These are phyloP conservation scores for Callithrix jacchus DNA, from an alignment of 2,113 vertebrate species.

Conservation along the genomic window DNA sequence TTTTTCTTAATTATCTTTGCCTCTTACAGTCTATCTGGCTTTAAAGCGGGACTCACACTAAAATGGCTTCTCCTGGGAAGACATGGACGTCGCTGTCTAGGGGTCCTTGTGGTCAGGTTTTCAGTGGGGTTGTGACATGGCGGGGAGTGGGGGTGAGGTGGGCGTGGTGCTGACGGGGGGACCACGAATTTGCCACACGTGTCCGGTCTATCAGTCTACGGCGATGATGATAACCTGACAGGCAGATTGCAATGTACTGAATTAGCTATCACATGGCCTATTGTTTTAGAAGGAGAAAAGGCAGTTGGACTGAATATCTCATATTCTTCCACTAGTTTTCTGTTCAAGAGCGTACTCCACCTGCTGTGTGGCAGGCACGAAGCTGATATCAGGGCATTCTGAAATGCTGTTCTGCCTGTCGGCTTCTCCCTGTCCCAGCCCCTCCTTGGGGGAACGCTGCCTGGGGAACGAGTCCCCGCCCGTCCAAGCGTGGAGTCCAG, in stretches of 20 bases:
- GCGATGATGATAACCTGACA: fast-evolving
- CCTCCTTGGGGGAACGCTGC: not conserved
- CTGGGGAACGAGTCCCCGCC: not conserved
- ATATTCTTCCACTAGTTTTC: no score
- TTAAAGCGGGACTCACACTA: not conserved
- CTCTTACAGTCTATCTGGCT: no score
- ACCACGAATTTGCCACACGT: fast-evolving
- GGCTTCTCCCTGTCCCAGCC: not conserved
- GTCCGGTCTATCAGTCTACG: fast-evolving
- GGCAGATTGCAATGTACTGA: fast-evolving
- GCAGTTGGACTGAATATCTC: fast-evolving
- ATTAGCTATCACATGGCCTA: not conserved
- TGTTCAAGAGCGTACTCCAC: fast-evolving
- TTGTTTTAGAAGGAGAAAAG: not conserved
- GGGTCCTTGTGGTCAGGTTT: not conserved
- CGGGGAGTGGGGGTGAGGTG: not conserved
- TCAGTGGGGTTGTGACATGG: not conserved
- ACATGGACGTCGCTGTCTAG: fast-evolving
- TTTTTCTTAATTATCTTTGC: no score
- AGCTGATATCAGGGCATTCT: fast-evolving
- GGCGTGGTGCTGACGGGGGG: not conserved
- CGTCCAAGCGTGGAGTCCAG: not conserved
- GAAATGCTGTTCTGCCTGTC: fast-evolving
- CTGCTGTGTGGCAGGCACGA: fast-evolving
- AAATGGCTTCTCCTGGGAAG: not conserved